Percentiles rank a stretch among this genome's conserved stretches.
phyloP scores from a whole-genome alignment of 2,888 invertebrate genomes.

The Dusona sp. region DNA sequence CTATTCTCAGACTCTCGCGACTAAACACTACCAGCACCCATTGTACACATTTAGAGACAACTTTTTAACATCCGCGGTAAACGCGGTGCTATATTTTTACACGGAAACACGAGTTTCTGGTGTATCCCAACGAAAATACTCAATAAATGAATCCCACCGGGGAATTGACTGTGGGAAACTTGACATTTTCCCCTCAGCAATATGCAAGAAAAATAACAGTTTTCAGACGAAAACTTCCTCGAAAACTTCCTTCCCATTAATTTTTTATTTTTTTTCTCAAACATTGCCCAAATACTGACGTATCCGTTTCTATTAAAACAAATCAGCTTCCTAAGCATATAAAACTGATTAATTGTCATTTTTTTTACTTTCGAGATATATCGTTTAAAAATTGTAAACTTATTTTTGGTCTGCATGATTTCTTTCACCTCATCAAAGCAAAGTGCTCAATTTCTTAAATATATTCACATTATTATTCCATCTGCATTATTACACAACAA shows the following conservation, averaged over 20 bases:
- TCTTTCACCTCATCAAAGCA: background rate
- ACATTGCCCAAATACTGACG: background rate
- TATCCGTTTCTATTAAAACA: background rate
- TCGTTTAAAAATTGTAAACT: no score
- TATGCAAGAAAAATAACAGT: background rate
- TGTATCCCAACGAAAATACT: slow-evolving; percentile 45
- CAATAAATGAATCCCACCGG: slow-evolving; percentile 27
- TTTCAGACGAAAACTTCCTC: background rate
- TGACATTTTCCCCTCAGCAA: background rate
- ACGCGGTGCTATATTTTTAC: slow-evolving; percentile 51
- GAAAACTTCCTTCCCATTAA: background rate
- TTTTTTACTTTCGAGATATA: no score
- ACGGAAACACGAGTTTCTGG: slow-evolving; percentile 27
- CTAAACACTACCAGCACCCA: slow-evolving; percentile 41
- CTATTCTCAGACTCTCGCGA: slow-evolving; percentile 62
- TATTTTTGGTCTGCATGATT: no score
- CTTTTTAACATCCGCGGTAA: slow-evolving; percentile 55
- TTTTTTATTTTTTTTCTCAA: slow-evolving; percentile 11
- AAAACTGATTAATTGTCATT: background rate
- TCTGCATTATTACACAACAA: background rate
- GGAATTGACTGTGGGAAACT: background rate
- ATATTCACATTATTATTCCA: background rate
- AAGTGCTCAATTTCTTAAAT: background rate
- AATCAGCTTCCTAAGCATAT: background rate
- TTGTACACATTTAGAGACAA: slow-evolving; percentile 62